Base-by-base conservation (phyloP, 2,888 invertebrate species). In the Mythimna vitellina region DNA sequence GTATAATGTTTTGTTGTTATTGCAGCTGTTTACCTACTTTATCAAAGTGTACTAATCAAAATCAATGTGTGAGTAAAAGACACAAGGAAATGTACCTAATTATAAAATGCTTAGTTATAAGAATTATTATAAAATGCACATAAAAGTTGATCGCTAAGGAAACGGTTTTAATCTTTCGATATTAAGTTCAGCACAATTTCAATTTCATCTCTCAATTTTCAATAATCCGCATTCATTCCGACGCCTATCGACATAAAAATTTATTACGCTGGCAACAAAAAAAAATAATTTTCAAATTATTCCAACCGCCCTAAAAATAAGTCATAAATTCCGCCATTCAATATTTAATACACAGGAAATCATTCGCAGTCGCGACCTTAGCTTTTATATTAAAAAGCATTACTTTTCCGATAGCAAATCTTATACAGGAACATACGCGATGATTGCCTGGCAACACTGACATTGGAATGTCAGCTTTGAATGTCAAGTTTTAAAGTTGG, bases 301-400 rank as follows among this genome's bases (percentile, higher is more conserved):
- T 77, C 76, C 85, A 67, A 85, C 76, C 81, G 80, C 83, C 87
- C 79, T 84, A 81, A 82, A 83, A 85, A 74, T 85, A 77, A 78
- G 83, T 80, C 87, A 87, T 90, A 91, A 91, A 92, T 91, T 81
- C 73, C 78, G 74, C 76, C 83, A 88, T 88, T 88, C 88, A 84
- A 90, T 89, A 90, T 89, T 92, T 91, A 91, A 92, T 92, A 86
- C 90, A 88, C 89, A 90, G 80, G 79, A 85, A 89, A 87, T 89
- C 88, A 87, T 89, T 89, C 87, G 86, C 87, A 87, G 84, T 87
- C 86, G 86, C 83, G 83, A 81, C 85, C 86, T 87, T 78, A 84
- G 80, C 80, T 81, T 78, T 83, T 78, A 89, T 89, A 89, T 89
- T 89, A 89, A 89, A 90, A 89, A 85, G 88, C 87, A 90, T 89